Evolutionary conservation across 2,888 invertebrate genomes (phyloP), one percentile per base, ranked within the genome.

Genomic region (Automeris io): DNA sequence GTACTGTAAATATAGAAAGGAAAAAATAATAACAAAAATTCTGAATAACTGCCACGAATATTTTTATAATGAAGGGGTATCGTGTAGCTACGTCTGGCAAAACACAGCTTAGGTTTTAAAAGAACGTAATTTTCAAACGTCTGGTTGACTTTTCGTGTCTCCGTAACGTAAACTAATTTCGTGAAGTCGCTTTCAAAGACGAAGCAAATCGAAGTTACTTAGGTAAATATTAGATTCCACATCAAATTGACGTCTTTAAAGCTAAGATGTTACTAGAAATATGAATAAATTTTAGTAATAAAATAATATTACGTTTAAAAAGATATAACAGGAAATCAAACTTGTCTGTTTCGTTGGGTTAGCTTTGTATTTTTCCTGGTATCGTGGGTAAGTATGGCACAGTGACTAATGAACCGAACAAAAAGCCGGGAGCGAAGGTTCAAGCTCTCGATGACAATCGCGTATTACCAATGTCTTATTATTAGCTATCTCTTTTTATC

Each of bases 21-120:
- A n/a, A n/a, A n/a, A n/a, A n/a, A n/a, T n/a, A n/a, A n/a, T n/a
- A n/a, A n/a, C n/a, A n/a, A n/a, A n/a, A 67, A 54, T 61, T 57
- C 54, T 55, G 50, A 57, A 52, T 57, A 55, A 58, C 60, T 61
- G 54, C 61, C 49, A 42, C 49, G 61, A 70, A 78, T 75, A 76
- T 76, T 75, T 76, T 72, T 70, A 68, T 66, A 70, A 69, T 65
- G 51, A 63, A 63, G 69, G 64, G 68, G 55, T 67, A 67, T 65
- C 61, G 53, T 43, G 41, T 54, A 47, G 56, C 51, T 54, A 43
- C 54, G 56, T 55, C 61, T 48, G 46, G 43, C 51, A 55, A 74
- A 70, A 74, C 70, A 63, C 61, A 56, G 63, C 62, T 67, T 64
- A 60, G 61, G 61, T 65, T 68, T 64, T 59, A 61, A 62, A 67